A percentile compares a stretch with the other conserved stretches of the same genome.
phyloP scores from a whole-genome alignment of 2,888 invertebrate genomes.

The Hemicrepidius hirtus region DNA sequence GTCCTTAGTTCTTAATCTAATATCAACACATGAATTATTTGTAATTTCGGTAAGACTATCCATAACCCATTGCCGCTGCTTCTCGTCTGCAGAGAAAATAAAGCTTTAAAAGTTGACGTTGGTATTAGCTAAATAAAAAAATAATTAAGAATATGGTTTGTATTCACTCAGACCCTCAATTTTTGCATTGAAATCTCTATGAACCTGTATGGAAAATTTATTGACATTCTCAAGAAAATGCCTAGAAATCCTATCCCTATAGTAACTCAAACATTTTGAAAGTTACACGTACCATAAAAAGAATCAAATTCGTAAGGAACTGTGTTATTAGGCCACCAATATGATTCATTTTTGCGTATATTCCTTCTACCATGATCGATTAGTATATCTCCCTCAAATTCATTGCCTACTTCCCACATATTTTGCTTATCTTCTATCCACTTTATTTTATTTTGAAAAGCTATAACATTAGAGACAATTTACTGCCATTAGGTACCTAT shows the following conservation, averaged over 20 bases:
- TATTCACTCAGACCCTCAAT: too few relatives aligned
- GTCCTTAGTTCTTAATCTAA: background rate
- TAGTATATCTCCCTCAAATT: conserved; percentile 3
- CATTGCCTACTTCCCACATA: background rate
- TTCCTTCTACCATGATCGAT: background rate
- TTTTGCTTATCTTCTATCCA: background rate
- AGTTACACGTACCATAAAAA: conserved; percentile 41
- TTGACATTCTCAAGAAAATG: background rate
- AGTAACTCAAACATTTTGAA: too few relatives aligned
- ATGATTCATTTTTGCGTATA: background rate
- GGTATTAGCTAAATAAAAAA: too few relatives aligned
- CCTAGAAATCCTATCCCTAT: too few relatives aligned
- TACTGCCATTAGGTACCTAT: too few relatives aligned
- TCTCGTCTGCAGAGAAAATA: background rate
- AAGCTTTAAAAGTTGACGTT: too few relatives aligned
- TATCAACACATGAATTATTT: conserved; percentile 5
- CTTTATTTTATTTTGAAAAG: too few relatives aligned
- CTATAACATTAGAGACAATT: too few relatives aligned
- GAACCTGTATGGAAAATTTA: too few relatives aligned
- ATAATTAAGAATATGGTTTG: too few relatives aligned
- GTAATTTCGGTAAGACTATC: conserved; percentile 4
- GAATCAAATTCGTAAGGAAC: conserved; percentile 47
- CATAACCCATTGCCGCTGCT: background rate
- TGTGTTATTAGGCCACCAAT: conserved; percentile 33
- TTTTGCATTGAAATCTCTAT: too few relatives aligned